phyloP scores from a whole-genome alignment of 1,140 invertebrate genomes.

The Venturia canescens region DNA sequence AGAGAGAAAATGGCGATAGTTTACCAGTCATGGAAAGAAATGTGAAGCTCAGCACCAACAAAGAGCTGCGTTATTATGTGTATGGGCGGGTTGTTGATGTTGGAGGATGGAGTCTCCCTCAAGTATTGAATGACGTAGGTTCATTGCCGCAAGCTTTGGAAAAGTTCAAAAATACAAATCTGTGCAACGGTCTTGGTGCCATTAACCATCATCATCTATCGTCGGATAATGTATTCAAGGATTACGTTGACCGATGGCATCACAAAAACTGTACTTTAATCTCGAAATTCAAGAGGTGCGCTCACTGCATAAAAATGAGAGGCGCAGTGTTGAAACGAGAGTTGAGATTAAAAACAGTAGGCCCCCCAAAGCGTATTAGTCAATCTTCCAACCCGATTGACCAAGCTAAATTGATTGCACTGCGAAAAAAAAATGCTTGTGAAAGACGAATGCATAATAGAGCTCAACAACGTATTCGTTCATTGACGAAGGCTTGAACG shows the following conservation, averaged over 20 bases:
- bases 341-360: not conserved
- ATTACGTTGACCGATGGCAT: not conserved
- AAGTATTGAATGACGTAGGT: not conserved
- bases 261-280: not conserved
- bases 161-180: not conserved
- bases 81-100: not conserved
- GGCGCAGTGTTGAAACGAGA: not conserved
- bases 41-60: not conserved
- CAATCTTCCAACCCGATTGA: not conserved
- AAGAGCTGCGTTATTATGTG: not conserved
- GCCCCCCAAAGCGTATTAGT: not conserved
- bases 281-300: slow-evolving; percentile 14
- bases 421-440: not conserved
- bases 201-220: not conserved
- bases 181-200: not conserved
- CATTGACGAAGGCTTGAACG: too few relatives aligned
- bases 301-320: slow-evolving; percentile 17
- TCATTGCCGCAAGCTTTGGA: not conserved
- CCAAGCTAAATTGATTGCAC: not conserved
- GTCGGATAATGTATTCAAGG: not conserved
- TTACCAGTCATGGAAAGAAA: not conserved
- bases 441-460: too few relatives aligned
- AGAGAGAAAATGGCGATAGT: not conserved
- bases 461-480: too few relatives aligned
- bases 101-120: not conserved